Evolutionary conservation across 1,140 invertebrate species (phyloP).

Genomic region (Glossosoma conforme): DNA sequence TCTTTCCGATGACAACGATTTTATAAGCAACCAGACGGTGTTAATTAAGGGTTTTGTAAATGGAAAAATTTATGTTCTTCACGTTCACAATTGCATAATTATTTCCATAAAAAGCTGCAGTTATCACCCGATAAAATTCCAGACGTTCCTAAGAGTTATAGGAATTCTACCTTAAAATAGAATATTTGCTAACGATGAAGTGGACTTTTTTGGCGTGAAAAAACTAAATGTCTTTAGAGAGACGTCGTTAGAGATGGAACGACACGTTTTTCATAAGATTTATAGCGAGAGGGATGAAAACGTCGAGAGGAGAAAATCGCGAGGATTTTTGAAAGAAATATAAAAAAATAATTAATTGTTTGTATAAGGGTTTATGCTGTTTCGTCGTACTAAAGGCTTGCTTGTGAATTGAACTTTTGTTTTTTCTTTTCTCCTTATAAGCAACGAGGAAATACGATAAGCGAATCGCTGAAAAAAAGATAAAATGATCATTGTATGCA

Average conservation of each 20-base stretch:
- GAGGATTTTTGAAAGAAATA: neutral
- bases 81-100: no score
- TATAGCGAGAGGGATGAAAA: constrained; percentile 6
- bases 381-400: constrained; percentile 3
- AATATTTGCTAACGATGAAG: neutral
- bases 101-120: neutral
- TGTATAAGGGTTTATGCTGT: neutral
- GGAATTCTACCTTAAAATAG: no score
- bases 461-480: neutral
- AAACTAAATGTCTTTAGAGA: constrained; percentile 17
- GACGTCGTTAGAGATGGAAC: constrained; percentile 14
- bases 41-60: neutral
- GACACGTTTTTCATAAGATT: constrained; percentile 22
- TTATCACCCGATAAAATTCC: neutral
- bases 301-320: no score
- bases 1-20: no score
- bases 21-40: neutral
- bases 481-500: neutral
- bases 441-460: constrained; percentile 1
- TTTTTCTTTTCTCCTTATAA: constrained; percentile 2
- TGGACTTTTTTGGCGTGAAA: neutral
- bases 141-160: no score
- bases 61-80: no score
- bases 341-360: constrained; percentile 16
- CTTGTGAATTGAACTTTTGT: constrained; percentile 4